Evolutionary conservation across 1,140 invertebrate genomes (phyloP).

Genomic region (Pseudomyrmex flavicornis): DNA sequence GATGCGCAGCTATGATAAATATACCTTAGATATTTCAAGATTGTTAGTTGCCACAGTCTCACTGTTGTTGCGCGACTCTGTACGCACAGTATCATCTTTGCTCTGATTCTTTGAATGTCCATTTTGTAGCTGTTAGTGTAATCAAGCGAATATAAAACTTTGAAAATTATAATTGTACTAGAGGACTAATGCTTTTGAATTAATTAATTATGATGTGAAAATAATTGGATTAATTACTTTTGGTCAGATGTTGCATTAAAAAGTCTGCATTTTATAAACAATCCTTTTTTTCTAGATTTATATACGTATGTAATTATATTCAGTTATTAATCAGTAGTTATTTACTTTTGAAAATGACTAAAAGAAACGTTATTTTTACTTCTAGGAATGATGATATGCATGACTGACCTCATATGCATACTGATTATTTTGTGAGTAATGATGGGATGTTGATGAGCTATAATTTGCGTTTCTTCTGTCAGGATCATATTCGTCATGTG

Average conservation of each 20-base stretch:
- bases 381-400: constrained; percentile 21
- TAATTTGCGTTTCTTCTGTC: constrained; percentile 85
- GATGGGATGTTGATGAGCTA: constrained; percentile 79
- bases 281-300: too few relatives aligned
- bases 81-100: constrained; percentile 73
- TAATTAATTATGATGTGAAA: constrained; percentile 36
- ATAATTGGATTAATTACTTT: background rate
- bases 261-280: constrained; percentile 11
- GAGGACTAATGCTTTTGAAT: constrained; percentile 31
- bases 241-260: constrained; percentile 41
- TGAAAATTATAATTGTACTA: constrained; percentile 54
- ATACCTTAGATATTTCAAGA: constrained; percentile 77
- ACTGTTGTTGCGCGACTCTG: constrained; percentile 74
- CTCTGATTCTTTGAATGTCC: constrained; percentile 75
- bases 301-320: background rate
- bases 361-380: constrained; percentile 36
- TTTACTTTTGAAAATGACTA: constrained; percentile 29
- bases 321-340: constrained; percentile 20
- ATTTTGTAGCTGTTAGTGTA: constrained; percentile 76
- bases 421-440: constrained; percentile 82
- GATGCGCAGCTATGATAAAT: constrained; percentile 46
- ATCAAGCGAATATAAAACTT: constrained; percentile 41
- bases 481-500: constrained; percentile 80
- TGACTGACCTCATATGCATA: constrained; percentile 81
- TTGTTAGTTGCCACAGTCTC: constrained; percentile 74